phyloP scores from a whole-genome alignment of 2,888 invertebrate species.

The Drosophila prolongata region DNA sequence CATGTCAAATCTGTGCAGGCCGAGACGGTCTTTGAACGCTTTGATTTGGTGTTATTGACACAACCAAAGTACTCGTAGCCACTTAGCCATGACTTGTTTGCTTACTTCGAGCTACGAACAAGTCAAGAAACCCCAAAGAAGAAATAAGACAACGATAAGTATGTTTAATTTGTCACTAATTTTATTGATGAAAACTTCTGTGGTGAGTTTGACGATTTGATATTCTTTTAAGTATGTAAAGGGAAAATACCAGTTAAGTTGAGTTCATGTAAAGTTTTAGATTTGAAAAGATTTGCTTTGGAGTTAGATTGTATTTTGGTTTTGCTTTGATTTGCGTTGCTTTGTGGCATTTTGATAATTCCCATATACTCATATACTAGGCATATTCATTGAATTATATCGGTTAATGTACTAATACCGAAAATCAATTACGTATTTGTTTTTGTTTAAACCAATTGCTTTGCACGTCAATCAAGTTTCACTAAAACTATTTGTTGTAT shows the following conservation, averaged over 20 bases:
- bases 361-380: slow-evolving; percentile 1
- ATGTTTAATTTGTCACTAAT: slow-evolving; percentile 25
- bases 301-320: slow-evolving; percentile 19
- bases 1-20: slow-evolving; percentile 19
- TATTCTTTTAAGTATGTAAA: slow-evolving; percentile 23
- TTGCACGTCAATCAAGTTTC: slow-evolving; percentile 42
- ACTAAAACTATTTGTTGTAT: slow-evolving; percentile 39
- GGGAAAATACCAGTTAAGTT: slow-evolving; percentile 43
- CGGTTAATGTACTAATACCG: slow-evolving; percentile 17
- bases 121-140: neutral
- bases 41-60: slow-evolving; percentile 68
- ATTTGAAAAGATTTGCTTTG: slow-evolving; percentile 45
- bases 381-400: slow-evolving; percentile 24
- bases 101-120: slow-evolving; percentile 1
- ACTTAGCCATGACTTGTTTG: slow-evolving; percentile 38
- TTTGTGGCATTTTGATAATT: slow-evolving; percentile 20
- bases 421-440: slow-evolving; percentile 64
- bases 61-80: slow-evolving; percentile 35
- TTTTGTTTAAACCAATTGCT: slow-evolving; percentile 64
- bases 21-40: slow-evolving; percentile 54
- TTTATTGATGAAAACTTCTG: slow-evolving; percentile 42
- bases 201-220: slow-evolving; percentile 20
- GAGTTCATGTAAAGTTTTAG: slow-evolving; percentile 13
- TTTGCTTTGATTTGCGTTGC: slow-evolving; percentile 30
- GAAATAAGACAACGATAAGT: slow-evolving; percentile 8